These are phyloP conservation scores for Chelmon rostratus DNA, from an alignment of 2,797 vertebrate species.

Conservation along the genomic window DNA sequence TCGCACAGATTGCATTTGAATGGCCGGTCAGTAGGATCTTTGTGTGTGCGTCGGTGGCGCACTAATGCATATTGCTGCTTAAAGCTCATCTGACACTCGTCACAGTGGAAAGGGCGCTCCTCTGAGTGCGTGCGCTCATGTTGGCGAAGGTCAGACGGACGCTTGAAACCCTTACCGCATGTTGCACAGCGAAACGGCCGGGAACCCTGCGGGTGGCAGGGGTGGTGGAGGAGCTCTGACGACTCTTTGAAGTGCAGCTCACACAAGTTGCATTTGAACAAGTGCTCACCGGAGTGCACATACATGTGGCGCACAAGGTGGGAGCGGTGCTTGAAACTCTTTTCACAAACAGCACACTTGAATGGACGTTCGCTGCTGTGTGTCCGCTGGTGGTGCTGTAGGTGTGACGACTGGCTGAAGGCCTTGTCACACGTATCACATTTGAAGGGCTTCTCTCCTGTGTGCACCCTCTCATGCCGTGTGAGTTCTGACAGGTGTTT, in stretches of 20 bases:
- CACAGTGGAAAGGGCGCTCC: slow-evolving; percentile 99
- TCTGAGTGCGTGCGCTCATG: slow-evolving; percentile 97
- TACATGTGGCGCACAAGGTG: slow-evolving; percentile 99
- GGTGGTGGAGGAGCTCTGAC: slow-evolving; percentile 96
- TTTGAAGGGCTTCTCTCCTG: slow-evolving; percentile 97
- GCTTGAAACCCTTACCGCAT: slow-evolving; percentile 96
- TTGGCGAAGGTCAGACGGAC: slow-evolving; percentile 96
- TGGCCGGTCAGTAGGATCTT: slow-evolving; percentile 89
- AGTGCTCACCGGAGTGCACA: slow-evolving; percentile 95
- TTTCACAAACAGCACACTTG: slow-evolving; percentile 97
- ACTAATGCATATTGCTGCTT: slow-evolving; percentile 97
- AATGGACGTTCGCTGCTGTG: slow-evolving; percentile 97
- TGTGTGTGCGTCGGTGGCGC: slow-evolving; percentile 96
- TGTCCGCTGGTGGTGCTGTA: slow-evolving; percentile 97
- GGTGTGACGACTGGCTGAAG: slow-evolving; percentile 98
- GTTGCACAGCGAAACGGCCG: slow-evolving; percentile 95
- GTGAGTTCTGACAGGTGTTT: slow-evolving; percentile 97
- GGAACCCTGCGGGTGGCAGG: slow-evolving; percentile 95
- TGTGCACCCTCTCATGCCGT: slow-evolving; percentile 95
- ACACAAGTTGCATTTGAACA: slow-evolving; percentile 97
- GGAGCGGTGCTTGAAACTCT: slow-evolving; percentile 99
- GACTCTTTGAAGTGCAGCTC: slow-evolving; percentile 99
- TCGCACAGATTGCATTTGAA: slow-evolving; percentile 98
- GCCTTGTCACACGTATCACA: slow-evolving; percentile 97
- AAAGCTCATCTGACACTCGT: slow-evolving; percentile 99